Evolutionary conservation across 1,140 invertebrate species (phyloP), one percentile per base, ranked within the genome.

Genomic region (Anastrepha ludens): DNA sequence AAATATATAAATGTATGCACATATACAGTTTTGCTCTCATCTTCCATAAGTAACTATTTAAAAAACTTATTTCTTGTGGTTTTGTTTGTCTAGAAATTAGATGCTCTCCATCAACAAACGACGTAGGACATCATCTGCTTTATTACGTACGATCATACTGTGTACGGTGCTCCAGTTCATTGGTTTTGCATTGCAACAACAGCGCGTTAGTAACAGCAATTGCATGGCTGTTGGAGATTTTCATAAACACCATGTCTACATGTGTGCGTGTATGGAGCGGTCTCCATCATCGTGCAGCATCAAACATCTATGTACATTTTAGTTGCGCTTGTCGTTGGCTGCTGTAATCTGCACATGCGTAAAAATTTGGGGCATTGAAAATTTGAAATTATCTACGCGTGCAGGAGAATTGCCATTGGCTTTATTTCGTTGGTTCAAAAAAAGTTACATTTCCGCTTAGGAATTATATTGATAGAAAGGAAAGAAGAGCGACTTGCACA

Each of bases 281-380:
- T 8, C 50, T 55, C 50, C 29, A 29, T 29, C 29, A 29, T 29
- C 29, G 29, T 29, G 29, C 29, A 29, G 29, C 1, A 29, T 29
- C 29, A 29, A 29, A 29, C 29, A 29, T 29, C 29, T 29, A 3
- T 67, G 29, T 5, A 29, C 47, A 13, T 20, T 81, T 81, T 81
- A 81, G 74, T 81, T 50, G 47, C 74, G 74, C 74, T 55, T 81
- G 47, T 81, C 74, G 47, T 81, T 55, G 47, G 47, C 74, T 20
- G 74, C 47, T 81, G 17, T 47, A 81, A 87, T 62, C 62, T 87
- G 86, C 62, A 62, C 62, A 87, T 87, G 62, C 86, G 86, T 87
- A 87, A 50, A 67, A 87, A 65, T 87, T 15, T 29, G 7, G 9
- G 29, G 74, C 74, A 81, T 81, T 81, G 74, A 81, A 81, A 81